Conservation (phyloP, 30 jellyfish, hydroid and myxozoan species). For the Aurelia aurita region DNA sequence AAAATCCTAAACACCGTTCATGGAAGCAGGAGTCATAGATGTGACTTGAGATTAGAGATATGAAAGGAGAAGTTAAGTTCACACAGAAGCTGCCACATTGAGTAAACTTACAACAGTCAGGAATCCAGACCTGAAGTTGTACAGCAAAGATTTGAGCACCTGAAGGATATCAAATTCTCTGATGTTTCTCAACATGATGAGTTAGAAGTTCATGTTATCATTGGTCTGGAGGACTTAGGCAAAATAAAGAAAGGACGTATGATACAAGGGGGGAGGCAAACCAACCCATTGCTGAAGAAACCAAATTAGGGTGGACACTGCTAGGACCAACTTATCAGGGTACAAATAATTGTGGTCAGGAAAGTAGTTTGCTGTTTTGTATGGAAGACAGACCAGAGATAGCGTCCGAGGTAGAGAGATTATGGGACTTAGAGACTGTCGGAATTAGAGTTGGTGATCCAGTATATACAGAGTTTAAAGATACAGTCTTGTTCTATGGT, state of each 20-base stretch:
- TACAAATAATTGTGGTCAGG: not conserved
- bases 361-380: slow-evolving; percentile 17
- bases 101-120: too few species aligned
- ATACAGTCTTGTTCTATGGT: slow-evolving; percentile 37
- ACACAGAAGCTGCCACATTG: too few species aligned
- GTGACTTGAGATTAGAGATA: slow-evolving; percentile 39
- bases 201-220: too few species aligned
- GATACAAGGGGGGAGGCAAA: too few species aligned
- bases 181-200: too few species aligned
- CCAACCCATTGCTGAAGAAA: not conserved
- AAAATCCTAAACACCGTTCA: slow-evolving; percentile 29
- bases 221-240: slow-evolving; percentile 15
- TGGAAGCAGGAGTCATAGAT: slow-evolving; percentile 31
- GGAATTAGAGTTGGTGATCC: too few species aligned
- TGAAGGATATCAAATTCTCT: too few species aligned
- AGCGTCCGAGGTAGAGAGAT: not conserved
- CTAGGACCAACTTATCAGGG: slow-evolving; percentile 14
- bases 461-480: slow-evolving; percentile 41
- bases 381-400: slow-evolving; percentile 15
- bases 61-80: slow-evolving; percentile 1
- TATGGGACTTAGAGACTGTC: too few species aligned
- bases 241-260: slow-evolving; percentile 32
- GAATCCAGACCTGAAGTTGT: too few species aligned
- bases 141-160: too few species aligned
- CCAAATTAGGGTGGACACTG: slow-evolving; percentile 54